Percentiles rank a stretch among this genome's conserved stretches.
These are phyloP conservation scores for Grapholita molesta DNA, from an alignment of 1,140 invertebrate genomes.

Conservation along the genomic window DNA sequence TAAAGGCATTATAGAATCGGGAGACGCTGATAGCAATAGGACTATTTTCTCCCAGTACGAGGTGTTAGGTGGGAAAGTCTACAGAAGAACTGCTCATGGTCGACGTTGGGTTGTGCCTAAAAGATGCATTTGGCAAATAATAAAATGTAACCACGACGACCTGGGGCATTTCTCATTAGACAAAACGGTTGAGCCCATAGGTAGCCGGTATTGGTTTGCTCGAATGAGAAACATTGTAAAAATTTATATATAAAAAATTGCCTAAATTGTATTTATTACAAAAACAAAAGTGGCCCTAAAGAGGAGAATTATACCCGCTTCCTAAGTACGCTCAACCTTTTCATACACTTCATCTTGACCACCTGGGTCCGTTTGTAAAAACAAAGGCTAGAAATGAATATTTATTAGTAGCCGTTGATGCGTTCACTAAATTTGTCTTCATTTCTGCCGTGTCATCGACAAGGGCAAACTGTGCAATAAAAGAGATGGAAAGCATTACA, in stretches of 20 bases:
- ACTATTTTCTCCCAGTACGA: conserved; percentile 14
- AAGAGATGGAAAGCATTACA: not conserved
- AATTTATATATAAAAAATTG: conserved; percentile 34
- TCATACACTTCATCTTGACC: conserved; percentile 34
- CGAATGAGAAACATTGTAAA: conserved; percentile 25
- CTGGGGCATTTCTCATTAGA: conserved; percentile 15
- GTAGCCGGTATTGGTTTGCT: conserved; percentile 29
- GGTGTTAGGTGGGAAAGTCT: conserved; percentile 9
- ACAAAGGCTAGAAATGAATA: conserved; percentile 38
- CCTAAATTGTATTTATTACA: conserved; percentile 28
- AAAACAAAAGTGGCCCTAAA: conserved; percentile 18
- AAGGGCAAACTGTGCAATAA: not conserved
- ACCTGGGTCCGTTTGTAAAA: conserved; percentile 28
- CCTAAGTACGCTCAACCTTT: conserved; percentile 20
- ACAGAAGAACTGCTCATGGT: conserved; percentile 8
- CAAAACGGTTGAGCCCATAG: conserved; percentile 16
- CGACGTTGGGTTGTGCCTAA: conserved; percentile 19
- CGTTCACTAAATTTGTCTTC: conserved; percentile 42
- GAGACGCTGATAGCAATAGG: conserved; percentile 12
- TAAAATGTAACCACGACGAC: too few relatives aligned
- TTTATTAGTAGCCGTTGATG: conserved; percentile 44
- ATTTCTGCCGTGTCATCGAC: not conserved
- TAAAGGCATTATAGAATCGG: conserved; percentile 10
- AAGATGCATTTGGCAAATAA: conserved; percentile 19
- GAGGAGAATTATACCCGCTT: conserved; percentile 5